Conservation (phyloP, 2,113 vertebrate genomes). For the Buteo buteo region DNA sequence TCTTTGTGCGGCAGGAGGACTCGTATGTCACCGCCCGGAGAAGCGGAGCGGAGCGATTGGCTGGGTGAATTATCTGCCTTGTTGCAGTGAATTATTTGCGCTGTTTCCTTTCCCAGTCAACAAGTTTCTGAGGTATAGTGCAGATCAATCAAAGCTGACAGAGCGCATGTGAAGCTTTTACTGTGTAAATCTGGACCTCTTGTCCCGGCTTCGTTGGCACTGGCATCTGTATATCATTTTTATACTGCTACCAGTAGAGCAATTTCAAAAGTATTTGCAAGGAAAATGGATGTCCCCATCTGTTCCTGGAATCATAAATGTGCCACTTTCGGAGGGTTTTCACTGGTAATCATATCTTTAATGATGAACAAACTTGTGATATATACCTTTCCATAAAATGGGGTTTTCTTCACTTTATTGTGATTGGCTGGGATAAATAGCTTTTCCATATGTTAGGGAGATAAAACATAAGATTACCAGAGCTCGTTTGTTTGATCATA, state of each 20-base stretch:
- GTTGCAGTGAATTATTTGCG: constrained; percentile 88
- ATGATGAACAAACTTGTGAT: constrained; percentile 98
- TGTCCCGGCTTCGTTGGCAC: constrained; percentile 82
- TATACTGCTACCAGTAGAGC: constrained; percentile 99
- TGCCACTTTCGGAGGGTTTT: constrained; percentile 93
- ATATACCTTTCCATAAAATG: constrained; percentile 94
- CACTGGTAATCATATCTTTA: constrained; percentile 96
- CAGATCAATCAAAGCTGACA: constrained; percentile 93
- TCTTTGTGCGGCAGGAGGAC: constrained; percentile 78
- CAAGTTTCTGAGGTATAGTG: constrained; percentile 86
- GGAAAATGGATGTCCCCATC: constrained; percentile 97
- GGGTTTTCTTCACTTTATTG: constrained; percentile 84
- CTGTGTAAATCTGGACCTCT: constrained; percentile 90
- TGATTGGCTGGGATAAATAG: constrained; percentile 85
- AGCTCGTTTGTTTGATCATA: constrained; percentile 78
- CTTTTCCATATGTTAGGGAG: constrained; percentile 88
- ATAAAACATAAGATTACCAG: constrained; percentile 86
- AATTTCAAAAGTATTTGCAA: constrained; percentile 96
- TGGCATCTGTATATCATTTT: constrained; percentile 97
- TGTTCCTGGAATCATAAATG: constrained; percentile 98
- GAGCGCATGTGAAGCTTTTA: constrained; percentile 82
- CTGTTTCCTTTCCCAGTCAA: constrained; percentile 86
- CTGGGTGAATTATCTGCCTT: constrained; percentile 80
- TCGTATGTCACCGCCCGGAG: constrained; percentile 80
- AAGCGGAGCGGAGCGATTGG: constrained; percentile 76